Conservation (phyloP, 2,888 invertebrate genomes). For the Camptogramma bilineatum region DNA sequence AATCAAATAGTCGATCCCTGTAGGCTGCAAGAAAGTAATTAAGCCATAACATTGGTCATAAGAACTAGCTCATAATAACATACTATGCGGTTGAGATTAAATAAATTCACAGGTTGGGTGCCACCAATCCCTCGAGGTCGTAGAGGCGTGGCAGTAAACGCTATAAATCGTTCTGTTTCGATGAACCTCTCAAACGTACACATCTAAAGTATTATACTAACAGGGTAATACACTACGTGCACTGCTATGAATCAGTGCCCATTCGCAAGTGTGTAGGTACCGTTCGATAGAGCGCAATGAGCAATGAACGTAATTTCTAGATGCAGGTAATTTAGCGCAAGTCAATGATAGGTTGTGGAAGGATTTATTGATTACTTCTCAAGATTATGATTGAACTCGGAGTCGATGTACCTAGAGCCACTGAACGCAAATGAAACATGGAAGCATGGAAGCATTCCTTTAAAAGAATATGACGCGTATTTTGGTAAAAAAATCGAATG, state of each 20-base stretch:
- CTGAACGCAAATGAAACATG: neutral
- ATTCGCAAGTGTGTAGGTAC: neutral
- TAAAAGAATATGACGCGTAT: too few species aligned
- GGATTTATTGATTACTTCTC: slow-evolving; percentile 24
- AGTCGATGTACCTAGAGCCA: neutral
- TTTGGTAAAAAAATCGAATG: too few species aligned
- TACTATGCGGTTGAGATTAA: too few species aligned
- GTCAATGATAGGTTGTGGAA: slow-evolving; percentile 13
- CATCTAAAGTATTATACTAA: neutral
- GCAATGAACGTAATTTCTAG: slow-evolving; percentile 25
- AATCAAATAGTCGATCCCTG: too few species aligned
- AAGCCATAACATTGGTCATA: too few species aligned
- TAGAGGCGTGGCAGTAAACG: too few species aligned
- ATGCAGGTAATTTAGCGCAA: slow-evolving; percentile 15
- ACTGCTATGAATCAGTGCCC: neutral
- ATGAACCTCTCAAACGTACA: neutral
- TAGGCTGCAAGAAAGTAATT: too few species aligned
- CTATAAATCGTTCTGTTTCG: neutral
- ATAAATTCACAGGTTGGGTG: too few species aligned
- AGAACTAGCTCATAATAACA: too few species aligned
- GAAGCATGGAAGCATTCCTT: neutral
- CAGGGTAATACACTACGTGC: neutral
- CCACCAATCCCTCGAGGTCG: too few species aligned
- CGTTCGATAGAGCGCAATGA: slow-evolving; percentile 19
- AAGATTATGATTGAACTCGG: slow-evolving; percentile 14